phyloP scores from a whole-genome alignment of 1,140 invertebrate species.

The Musca vetustissima region DNA sequence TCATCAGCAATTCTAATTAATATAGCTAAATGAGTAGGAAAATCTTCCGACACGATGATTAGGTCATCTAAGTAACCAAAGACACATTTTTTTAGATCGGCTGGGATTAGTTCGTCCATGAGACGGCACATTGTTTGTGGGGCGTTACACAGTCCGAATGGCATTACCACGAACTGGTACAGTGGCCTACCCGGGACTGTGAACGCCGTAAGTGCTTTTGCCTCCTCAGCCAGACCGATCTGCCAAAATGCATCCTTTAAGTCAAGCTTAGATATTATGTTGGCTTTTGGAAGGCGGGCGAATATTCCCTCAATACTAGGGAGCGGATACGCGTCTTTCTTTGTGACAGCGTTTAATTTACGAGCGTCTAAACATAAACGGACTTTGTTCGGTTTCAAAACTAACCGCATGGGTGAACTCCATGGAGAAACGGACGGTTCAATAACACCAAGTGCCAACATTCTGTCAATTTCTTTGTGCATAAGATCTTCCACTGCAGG shows the following conservation, averaged over 20 bases:
- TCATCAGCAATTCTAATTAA: background rate
- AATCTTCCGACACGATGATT: background rate
- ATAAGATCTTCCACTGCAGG: slow-evolving; percentile 34
- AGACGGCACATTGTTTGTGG: background rate
- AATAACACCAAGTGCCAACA: slow-evolving; percentile 33
- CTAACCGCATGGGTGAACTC: slow-evolving; percentile 32
- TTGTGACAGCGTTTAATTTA: slow-evolving; percentile 36
- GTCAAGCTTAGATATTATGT: slow-evolving; percentile 35
- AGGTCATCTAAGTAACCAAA: background rate
- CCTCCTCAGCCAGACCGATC: too few relatives aligned
- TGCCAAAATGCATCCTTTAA: slow-evolving; percentile 14
- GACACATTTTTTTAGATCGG: background rate
- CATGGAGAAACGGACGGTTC: slow-evolving; percentile 27
- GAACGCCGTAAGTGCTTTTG: background rate
- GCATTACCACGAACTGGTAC: background rate
- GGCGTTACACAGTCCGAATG: background rate
- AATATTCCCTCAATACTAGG: slow-evolving; percentile 36
- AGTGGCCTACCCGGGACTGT: background rate
- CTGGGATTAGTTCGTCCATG: background rate
- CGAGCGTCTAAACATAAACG: slow-evolving; percentile 46
- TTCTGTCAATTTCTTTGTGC: slow-evolving; percentile 34
- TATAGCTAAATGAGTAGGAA: background rate
- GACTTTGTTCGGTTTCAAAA: slow-evolving; percentile 37
- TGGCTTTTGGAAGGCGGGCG: slow-evolving; percentile 29
- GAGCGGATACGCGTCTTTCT: slow-evolving; percentile 32